Base-by-base conservation (phyloP, 2,113 vertebrate genomes). In the Excalfactoria chinensis region DNA sequence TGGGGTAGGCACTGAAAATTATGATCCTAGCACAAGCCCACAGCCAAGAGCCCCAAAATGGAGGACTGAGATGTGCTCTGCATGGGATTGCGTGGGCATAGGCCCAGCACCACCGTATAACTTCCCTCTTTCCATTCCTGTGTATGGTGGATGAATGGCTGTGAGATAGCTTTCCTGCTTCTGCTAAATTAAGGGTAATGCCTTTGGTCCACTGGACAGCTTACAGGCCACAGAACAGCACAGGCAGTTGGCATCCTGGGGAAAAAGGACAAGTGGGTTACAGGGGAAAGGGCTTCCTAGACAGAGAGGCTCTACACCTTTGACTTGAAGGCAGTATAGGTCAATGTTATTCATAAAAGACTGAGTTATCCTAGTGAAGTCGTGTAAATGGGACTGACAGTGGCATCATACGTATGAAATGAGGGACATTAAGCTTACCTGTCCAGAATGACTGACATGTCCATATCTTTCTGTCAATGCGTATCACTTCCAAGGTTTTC, bases 11-110 rank as follows among this genome's bases (percentile, higher is more conserved):
- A 21, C 44, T 34, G 43, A 34, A 60, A 83, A 3, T 49, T 70
- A 70, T 5, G 16, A 32, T 69, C 34, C 53, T 55, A 25, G 20
- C 26, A 69, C 13, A 43, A 41, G 20, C 11, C 35, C 81, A 43
- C 13, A 69, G 66, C 16, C 17, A 26, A 23, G 7, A 44, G 8
- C 4, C 16, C 22, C 63, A 26, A 40, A 84, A 44, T 2, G n/a
- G 32, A 46, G 55, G 14, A 1, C 20, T 16, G 41, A 21, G 15
- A n/a, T n/a, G 20, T 43, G 19, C 11, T 3, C 13, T 71, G 37
- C 0, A 0, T n/a, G 62, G 34, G 17, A 7, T 48, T 0, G 0
- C 2, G 4, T 7, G 37, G 32, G 26, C n/a, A 66, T 64, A 58
- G 28, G 7, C 35, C 19, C 10, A 21, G 30, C 6, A 49, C 8